Conservation (phyloP, 1,140 invertebrate genomes). For the Zophobas morio region DNA sequence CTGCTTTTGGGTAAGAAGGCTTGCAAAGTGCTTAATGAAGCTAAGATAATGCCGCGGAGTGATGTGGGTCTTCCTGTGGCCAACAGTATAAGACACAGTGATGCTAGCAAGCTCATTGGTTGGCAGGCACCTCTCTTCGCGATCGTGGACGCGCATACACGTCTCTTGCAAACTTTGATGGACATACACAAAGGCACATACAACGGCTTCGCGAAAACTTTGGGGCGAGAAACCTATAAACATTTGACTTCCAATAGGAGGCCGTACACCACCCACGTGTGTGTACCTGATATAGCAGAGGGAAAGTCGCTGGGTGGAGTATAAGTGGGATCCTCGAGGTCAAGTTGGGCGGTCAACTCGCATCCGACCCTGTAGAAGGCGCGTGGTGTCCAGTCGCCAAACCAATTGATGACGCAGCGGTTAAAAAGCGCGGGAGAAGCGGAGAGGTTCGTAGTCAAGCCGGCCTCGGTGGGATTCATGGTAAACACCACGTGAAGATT, state of each 20-base stretch:
- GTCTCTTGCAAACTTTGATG: conserved; percentile 97
- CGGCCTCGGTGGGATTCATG: conserved; percentile 99
- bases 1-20: conserved; percentile 97
- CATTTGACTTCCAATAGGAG: too few relatives aligned
- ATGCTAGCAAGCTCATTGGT: too few relatives aligned
- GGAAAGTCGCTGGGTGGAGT: conserved; percentile 91
- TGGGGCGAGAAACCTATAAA: conserved; percentile 81
- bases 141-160: conserved; percentile 92
- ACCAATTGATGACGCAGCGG: conserved; percentile 99
- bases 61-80: conserved; percentile 96
- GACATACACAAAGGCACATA: conserved; percentile 98
- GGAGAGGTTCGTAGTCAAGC: conserved; percentile 96
- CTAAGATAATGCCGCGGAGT: conserved; percentile 99
- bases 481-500: conserved; percentile 99
- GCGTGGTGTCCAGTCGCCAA: conserved; percentile 99
- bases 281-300: too few relatives aligned
- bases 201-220: conserved; percentile 93
- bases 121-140: conserved; percentile 92
- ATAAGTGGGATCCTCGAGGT: conserved; percentile 88
- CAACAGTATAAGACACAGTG: too few relatives aligned
- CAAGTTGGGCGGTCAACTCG: conserved; percentile 88
- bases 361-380: conserved; percentile 95
- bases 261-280: too few relatives aligned
- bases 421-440: conserved; percentile 99
- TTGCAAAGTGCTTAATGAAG: conserved; percentile 99